phyloP scores from a whole-genome alignment of 2,113 vertebrate genomes.

The Bettongia penicillata region DNA sequence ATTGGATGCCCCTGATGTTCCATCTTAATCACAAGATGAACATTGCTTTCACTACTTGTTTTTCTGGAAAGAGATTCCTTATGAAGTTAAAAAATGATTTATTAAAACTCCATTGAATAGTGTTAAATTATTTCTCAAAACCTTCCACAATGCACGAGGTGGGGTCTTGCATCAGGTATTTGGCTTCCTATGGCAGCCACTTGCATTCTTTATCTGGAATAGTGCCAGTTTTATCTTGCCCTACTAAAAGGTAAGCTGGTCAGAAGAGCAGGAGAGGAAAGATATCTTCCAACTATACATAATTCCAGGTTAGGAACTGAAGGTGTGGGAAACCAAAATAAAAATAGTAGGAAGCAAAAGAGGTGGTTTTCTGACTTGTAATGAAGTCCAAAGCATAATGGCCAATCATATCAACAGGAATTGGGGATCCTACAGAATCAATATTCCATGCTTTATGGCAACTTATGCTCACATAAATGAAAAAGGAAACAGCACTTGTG shows the following conservation, averaged over 20 bases:
- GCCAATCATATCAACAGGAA: background rate
- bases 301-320: background rate
- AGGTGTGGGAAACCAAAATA: background rate
- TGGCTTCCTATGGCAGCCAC: background rate
- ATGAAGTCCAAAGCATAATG: background rate
- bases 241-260: background rate
- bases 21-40: too few relatives aligned
- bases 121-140: too few relatives aligned
- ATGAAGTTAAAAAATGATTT: too few relatives aligned
- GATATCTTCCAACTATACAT: background rate
- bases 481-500: background rate
- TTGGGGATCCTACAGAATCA: background rate
- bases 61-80: too few relatives aligned
- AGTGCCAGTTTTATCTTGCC: background rate
- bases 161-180: background rate
- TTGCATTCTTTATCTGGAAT: background rate
- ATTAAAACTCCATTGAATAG: too few relatives aligned
- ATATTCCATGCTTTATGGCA: background rate
- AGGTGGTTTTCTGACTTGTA: background rate
- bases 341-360: background rate
- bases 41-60: too few relatives aligned
- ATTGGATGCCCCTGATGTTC: too few relatives aligned
- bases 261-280: background rate
- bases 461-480: background rate
- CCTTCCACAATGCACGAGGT: too few relatives aligned